Percentiles rank a stretch among this genome's conserved stretches.
These are phyloP conservation scores for Craseonycteris thonglongyai DNA, from an alignment of 2,113 vertebrate genomes.

Conservation along the genomic window DNA sequence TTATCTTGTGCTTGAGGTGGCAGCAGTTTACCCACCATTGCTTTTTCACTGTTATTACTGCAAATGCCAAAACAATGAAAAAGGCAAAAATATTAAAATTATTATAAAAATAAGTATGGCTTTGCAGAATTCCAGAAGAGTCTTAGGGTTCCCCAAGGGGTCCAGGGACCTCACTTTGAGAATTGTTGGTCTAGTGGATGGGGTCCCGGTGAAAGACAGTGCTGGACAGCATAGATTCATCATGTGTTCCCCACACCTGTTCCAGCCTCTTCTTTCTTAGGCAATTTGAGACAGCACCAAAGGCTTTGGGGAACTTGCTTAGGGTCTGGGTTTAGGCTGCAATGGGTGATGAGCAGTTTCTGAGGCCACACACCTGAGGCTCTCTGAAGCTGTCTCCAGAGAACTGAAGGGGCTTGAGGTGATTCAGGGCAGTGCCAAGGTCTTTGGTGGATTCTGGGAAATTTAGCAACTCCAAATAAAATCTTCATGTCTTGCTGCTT, in stretches of 20 bases:
- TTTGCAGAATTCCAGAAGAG: background rate
- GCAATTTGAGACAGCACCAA: background rate
- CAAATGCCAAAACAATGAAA: background rate
- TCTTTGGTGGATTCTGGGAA: background rate
- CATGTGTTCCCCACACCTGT: fast-evolving
- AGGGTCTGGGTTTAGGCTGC: background rate
- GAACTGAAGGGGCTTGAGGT: background rate
- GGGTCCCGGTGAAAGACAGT: background rate
- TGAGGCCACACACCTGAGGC: background rate
- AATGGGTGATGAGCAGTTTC: background rate
- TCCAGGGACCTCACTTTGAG: background rate
- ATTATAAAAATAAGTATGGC: background rate
- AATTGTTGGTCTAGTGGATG: background rate
- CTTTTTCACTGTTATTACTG: background rate
- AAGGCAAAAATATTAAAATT: background rate
- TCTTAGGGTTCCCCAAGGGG: background rate
- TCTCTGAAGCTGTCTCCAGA: background rate
- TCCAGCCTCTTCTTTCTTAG: background rate
- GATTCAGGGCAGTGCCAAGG: background rate
- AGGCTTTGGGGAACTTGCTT: background rate
- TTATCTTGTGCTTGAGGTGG: background rate
- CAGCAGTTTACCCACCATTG: background rate
- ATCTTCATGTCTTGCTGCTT: background rate
- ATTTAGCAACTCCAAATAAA: background rate
- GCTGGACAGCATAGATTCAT: no score